Evolutionary conservation across 2,888 invertebrate species (phyloP), one percentile per base, ranked within the genome.

Genomic region (Anthophora plumipes): DNA sequence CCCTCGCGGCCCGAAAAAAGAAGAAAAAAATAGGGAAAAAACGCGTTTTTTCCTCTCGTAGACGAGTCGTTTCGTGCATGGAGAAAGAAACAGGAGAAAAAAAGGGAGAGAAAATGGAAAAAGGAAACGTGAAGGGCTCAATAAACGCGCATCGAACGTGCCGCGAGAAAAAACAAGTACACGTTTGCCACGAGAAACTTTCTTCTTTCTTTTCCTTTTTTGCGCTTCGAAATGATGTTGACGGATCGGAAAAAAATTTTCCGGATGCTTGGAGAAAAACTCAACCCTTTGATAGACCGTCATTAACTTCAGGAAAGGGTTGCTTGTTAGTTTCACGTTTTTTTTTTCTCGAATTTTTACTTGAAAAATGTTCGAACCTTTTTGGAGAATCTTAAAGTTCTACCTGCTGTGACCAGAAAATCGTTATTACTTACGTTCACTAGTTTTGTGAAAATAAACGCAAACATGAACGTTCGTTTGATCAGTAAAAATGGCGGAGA

Each of bases 251-350:
- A 79, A 87, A 88, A 88, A 85, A 9, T 63, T 22, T 54, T 37
- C 25, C 39, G 22, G 43, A 12, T 2, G 55, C 20, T 8, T 7
- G 43, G 50, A 39, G 69, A 78, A 82, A 82, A 78, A 69, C 81
- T 85, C 71, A 79, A 79, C 82, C 87, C 78, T 57, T 84, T 82
- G 84, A 89, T 85, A 83, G 86, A 66, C 87, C 77, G 80, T 76
- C 76, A 63, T 78, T 64, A 60, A 20, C 14, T n/a, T 50, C 11
- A 50, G 63, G 54, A 41, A 74, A 64, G 71, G 74, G 82, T 78
- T 80, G 52, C 22, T 50, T 61, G 69, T 52, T 50, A 55, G n/a
- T 31, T 1, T n/a, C 48, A 63, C 41, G 54, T 41, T 59, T 70
- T 43, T 57, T 52, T 41, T 59, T 70, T 43, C 54, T 52, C 0